These are phyloP conservation scores for fruit fly (Drosophila melanogaster) DNA, from an alignment of 1,140 invertebrate genomes.

Conservation along the genomic window DNA sequence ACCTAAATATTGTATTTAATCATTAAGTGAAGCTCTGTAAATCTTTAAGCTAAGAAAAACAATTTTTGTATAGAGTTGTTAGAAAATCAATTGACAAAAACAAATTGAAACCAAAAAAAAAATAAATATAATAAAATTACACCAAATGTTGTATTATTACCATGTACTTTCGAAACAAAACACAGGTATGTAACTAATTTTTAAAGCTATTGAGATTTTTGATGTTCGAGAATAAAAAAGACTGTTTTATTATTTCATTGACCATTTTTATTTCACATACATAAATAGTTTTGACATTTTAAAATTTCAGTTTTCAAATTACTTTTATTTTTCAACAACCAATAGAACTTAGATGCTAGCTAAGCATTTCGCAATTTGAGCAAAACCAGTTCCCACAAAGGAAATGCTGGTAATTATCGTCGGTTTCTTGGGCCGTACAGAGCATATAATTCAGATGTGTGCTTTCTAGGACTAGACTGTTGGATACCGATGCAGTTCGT, in stretches of 20 bases:
- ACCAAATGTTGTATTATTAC: neutral
- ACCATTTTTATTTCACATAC: slow-evolving; percentile 77
- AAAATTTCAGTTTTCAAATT: slow-evolving; percentile 48
- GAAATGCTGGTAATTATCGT: slow-evolving; percentile 13
- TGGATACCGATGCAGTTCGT: neutral
- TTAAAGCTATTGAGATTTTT: no score
- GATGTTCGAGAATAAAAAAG: neutral
- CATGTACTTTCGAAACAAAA: no score
- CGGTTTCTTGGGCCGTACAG: slow-evolving; percentile 24
- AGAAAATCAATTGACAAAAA: slow-evolving; percentile 64
- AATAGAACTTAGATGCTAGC: slow-evolving; percentile 60
- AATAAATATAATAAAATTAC: slow-evolving; percentile 43
- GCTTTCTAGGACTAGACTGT: slow-evolving; percentile 58
- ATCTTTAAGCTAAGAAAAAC: slow-evolving; percentile 47
- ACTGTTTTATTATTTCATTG: slow-evolving; percentile 21
- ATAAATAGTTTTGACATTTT: slow-evolving; percentile 73
- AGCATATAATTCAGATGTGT: slow-evolving; percentile 35
- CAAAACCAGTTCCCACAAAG: slow-evolving; percentile 24
- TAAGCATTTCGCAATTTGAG: slow-evolving; percentile 55
- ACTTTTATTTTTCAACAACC: slow-evolving; percentile 58
- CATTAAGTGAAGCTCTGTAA: slow-evolving; percentile 30
- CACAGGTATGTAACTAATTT: no score
- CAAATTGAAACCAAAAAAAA: slow-evolving; percentile 71
- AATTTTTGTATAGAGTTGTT: slow-evolving; percentile 77
- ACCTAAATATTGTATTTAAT: slow-evolving; percentile 19